A percentile compares a stretch with the other conserved stretches of the same genome.
phyloP scores from a whole-genome alignment of 2,113 vertebrate species.

The Amia ocellicauda region DNA sequence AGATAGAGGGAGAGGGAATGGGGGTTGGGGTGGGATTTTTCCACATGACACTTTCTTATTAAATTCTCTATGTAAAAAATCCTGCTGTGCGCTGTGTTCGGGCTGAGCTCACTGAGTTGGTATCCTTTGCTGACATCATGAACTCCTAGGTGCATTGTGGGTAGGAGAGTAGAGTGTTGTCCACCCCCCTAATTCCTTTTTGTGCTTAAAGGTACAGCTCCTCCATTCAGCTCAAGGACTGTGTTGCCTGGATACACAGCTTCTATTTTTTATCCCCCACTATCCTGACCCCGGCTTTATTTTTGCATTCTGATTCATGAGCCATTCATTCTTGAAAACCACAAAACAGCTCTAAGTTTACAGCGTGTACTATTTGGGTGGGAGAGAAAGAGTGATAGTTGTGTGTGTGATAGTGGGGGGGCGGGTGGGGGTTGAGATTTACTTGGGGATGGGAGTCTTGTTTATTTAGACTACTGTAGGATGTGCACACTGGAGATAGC shows the following conservation, averaged over 20 bases:
- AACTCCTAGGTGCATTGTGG: constrained; percentile 43
- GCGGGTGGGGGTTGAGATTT: constrained; percentile 8
- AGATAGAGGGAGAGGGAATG: constrained; percentile 43
- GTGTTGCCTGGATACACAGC: constrained; percentile 69
- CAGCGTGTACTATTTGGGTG: constrained; percentile 54
- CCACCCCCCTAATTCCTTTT: constrained; percentile 25
- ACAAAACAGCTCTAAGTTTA: constrained; percentile 77
- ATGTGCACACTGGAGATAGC: not conserved
- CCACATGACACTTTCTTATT: constrained; percentile 55
- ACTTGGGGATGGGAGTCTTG: constrained; percentile 10
- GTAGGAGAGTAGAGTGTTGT: constrained; percentile 30
- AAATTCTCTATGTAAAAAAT: constrained; percentile 55
- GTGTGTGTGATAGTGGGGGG: constrained; percentile 5
- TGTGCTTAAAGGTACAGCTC: constrained; percentile 59
- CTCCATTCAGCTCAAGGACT: constrained; percentile 50
- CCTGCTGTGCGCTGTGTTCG: constrained; percentile 25
- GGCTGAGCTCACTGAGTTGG: constrained; percentile 38
- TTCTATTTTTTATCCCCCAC: constrained; percentile 76
- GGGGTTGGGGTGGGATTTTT: constrained; percentile 46
- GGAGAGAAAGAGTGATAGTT: constrained; percentile 27
- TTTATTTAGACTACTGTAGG: constrained; percentile 28
- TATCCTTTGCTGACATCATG: constrained; percentile 41
- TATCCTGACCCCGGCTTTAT: constrained; percentile 77
- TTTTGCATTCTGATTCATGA: constrained; percentile 90
- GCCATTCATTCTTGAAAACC: constrained; percentile 77